phyloP scores from a whole-genome alignment of 2,113 vertebrate species.

The Salvator merianae region DNA sequence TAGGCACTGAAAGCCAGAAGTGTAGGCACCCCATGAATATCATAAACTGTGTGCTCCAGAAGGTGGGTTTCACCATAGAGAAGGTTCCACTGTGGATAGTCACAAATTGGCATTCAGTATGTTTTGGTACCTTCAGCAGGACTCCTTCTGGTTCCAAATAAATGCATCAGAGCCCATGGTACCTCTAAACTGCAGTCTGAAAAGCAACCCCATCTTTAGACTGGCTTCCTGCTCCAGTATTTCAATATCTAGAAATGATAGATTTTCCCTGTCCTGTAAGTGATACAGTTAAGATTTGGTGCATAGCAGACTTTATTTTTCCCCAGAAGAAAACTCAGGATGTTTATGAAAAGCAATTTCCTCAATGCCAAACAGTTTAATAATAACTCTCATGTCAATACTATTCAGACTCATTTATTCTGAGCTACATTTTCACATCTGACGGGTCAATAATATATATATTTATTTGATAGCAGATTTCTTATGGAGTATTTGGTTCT shows the following conservation, averaged over 20 bases:
- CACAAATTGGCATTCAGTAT: too few relatives aligned
- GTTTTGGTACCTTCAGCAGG: too few relatives aligned
- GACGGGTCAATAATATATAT: conserved; percentile 62
- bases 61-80: too few relatives aligned
- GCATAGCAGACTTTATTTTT: conserved; percentile 46
- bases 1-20: too few relatives aligned
- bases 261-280: conserved; percentile 58
- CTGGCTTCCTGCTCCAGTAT: background rate
- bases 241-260: conserved; percentile 46
- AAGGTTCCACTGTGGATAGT: too few relatives aligned
- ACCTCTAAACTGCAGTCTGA: background rate
- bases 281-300: conserved; percentile 41
- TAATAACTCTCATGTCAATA: conserved; percentile 38
- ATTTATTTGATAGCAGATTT: conserved; percentile 43
- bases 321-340: conserved; percentile 35
- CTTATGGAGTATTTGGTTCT: conserved; percentile 25
- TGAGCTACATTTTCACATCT: conserved; percentile 57
- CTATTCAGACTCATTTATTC: conserved; percentile 68
- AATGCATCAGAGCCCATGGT: background rate
- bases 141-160: background rate
- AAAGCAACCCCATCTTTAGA: background rate
- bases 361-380: conserved; percentile 67
- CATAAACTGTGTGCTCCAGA: too few relatives aligned
- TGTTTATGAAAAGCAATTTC: conserved; percentile 75
- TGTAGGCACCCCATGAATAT: too few relatives aligned